These are phyloP conservation scores for Chamaea fasciata DNA, from an alignment of 2,113 vertebrate species.

Conservation along the genomic window DNA sequence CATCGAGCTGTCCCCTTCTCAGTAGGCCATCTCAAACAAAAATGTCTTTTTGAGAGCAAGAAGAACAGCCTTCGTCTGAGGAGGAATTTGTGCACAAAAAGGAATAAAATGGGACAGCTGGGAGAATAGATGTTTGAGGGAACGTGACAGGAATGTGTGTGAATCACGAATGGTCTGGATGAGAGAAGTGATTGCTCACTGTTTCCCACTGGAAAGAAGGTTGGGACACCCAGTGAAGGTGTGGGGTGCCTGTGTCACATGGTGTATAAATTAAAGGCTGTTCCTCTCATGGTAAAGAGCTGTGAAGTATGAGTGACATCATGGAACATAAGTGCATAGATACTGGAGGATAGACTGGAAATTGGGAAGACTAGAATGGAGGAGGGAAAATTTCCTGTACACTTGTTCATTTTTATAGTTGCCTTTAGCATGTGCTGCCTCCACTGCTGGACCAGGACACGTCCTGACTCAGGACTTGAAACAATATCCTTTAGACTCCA, in stretches of 20 bases:
- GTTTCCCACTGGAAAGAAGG: background rate
- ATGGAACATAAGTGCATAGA: background rate
- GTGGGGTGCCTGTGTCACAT: background rate
- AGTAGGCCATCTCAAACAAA: background rate
- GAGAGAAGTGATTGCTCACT: background rate
- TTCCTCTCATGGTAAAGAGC: background rate
- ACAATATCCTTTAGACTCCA: background rate
- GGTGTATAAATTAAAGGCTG: background rate
- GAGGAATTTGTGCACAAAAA: background rate
- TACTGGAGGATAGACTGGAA: background rate
- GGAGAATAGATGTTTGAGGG: background rate
- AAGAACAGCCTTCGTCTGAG: background rate
- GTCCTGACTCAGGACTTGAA: background rate
- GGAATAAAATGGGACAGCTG: background rate
- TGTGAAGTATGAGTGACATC: background rate
- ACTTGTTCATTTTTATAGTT: background rate
- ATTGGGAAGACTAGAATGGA: background rate
- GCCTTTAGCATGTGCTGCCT: background rate
- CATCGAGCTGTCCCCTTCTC: background rate
- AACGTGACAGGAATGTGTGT: background rate
- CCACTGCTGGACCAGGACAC: background rate
- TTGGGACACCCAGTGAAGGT: background rate
- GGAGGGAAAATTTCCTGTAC: background rate
- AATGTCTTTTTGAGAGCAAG: background rate
- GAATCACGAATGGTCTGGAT: background rate